phyloP scores from a whole-genome alignment of 2,113 vertebrate species.

The Nycticebus coucang region DNA sequence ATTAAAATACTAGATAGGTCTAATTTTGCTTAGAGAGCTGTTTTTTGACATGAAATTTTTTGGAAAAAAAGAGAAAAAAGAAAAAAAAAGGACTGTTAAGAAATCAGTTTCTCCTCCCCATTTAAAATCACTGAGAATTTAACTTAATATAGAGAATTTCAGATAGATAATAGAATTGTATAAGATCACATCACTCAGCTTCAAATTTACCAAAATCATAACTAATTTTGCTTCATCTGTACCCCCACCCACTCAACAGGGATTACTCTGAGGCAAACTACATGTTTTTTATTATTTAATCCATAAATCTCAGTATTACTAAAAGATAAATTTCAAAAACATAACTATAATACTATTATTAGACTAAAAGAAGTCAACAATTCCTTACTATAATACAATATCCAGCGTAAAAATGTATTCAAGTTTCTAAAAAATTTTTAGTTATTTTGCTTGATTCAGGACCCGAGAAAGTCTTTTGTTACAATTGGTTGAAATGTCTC shows the following conservation, averaged over 20 bases:
- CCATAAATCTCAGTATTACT: slow-evolving; percentile 12
- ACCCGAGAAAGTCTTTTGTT: slow-evolving; percentile 56
- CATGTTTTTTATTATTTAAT: slow-evolving; percentile 50
- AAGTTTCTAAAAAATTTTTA: slow-evolving; percentile 32
- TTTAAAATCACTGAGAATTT: slow-evolving; percentile 15
- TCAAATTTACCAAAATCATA: slow-evolving; percentile 50
- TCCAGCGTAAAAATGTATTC: slow-evolving; percentile 21
- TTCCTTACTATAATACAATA: slow-evolving; percentile 44
- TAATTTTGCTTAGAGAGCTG: background rate
- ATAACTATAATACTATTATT: slow-evolving; percentile 26
- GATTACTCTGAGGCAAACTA: slow-evolving; percentile 53
- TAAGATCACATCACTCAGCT: slow-evolving; percentile 26
- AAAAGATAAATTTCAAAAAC: slow-evolving; percentile 53
- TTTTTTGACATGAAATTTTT: background rate
- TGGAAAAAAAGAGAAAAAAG: background rate
- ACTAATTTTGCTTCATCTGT: slow-evolving; percentile 20
- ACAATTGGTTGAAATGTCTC: slow-evolving; percentile 39
- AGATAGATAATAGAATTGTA: background rate
- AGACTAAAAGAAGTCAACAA: slow-evolving; percentile 34
- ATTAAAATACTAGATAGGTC: slow-evolving; percentile 10
- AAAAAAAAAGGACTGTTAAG: background rate
- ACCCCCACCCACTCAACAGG: background rate
- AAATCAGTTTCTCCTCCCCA: slow-evolving; percentile 35
- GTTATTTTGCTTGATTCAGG: slow-evolving; percentile 21
- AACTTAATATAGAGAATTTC: slow-evolving; percentile 17